Base-by-base conservation (phyloP, 1,140 invertebrate species). In the Planococcus citri region DNA sequence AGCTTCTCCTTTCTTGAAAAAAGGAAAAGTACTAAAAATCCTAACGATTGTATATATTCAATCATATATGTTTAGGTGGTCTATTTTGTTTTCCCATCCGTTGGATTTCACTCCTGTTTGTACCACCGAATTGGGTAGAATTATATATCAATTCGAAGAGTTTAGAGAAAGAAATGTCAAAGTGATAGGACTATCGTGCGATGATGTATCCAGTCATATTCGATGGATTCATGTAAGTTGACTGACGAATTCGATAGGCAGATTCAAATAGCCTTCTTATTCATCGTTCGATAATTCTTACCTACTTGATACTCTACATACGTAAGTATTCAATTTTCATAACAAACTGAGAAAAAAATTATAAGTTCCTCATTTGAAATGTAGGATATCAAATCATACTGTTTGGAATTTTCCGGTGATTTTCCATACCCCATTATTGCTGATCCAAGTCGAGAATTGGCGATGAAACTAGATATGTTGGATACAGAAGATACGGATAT, bases 61-160 rank as follows among this genome's bases (percentile, higher is more conserved):
- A 9, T 6, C 41, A 9, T 51, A 17, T 51, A 37, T 61, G 1
- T 73, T 75, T 74, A 94, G 90, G 61, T 96, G 93, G 92, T 85
- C 86, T 1, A 85, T 95, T 61, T 75, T 96, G 1, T 96, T 95
- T 78, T 95, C 92, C 0, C 94, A 97, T 78, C 94, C 94, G 0
- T 87, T 90, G 21, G 94, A 96, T 77, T 96, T 91, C 77, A 96
- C 94, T 0, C 94, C 94, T 17, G 94, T 97, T 0, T 95, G 94
- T 76, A 96, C 94, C 12, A 97, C 94, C 0, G 94, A 97, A 79
- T 78, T 97, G 71, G 91, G 88, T 8, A 79, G 86, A 41, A 85
- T 92, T 61, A 88, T 89, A 1, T 84, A 90, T 51, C 82, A 94
- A 72, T 77, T 82, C 12, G 83, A 84, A 0, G 84, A 92, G 75